phyloP scores from a whole-genome alignment of 2,113 vertebrate species.

The Strix aluco region DNA sequence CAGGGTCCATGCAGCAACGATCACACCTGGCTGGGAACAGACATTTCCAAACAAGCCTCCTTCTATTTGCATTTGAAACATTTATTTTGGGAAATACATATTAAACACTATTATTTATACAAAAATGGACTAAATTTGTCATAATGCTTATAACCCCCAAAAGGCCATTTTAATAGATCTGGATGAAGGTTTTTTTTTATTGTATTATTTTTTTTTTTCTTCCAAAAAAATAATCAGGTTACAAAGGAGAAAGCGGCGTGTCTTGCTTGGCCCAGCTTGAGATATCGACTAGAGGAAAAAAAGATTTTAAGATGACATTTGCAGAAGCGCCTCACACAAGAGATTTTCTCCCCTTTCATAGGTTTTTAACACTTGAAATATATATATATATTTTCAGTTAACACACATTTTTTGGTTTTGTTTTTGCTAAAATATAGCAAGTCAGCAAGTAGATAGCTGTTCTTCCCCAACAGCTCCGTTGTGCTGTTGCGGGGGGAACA shows the following conservation, averaged over 20 bases:
- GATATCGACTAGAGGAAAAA: conserved; percentile 19
- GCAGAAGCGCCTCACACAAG: conserved; percentile 43
- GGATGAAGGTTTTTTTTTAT: conserved; percentile 12
- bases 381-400: conserved; percentile 34
- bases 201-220: conserved; percentile 18
- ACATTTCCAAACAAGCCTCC: not conserved
- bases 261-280: conserved; percentile 56
- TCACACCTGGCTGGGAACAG: not conserved
- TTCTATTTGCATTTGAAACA: conserved; percentile 81
- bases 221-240: conserved; percentile 32
- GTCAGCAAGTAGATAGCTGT: conserved; percentile 64
- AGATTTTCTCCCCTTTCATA: conserved; percentile 23
- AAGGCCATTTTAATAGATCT: conserved; percentile 69
- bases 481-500: not conserved
- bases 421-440: conserved; percentile 81
- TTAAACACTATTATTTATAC: conserved; percentile 91
- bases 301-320: conserved; percentile 37
- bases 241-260: conserved; percentile 58
- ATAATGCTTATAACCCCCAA: conserved; percentile 86
- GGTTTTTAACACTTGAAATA: conserved; percentile 37
- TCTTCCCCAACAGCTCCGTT: not conserved
- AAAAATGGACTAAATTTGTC: conserved; percentile 82
- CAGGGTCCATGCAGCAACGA: accelerated
- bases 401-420: conserved; percentile 1
- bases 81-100: conserved; percentile 97